These are phyloP conservation scores for Brachionus rotundiformis DNA, from an alignment of 1,140 invertebrate genomes.

Conservation along the genomic window DNA sequence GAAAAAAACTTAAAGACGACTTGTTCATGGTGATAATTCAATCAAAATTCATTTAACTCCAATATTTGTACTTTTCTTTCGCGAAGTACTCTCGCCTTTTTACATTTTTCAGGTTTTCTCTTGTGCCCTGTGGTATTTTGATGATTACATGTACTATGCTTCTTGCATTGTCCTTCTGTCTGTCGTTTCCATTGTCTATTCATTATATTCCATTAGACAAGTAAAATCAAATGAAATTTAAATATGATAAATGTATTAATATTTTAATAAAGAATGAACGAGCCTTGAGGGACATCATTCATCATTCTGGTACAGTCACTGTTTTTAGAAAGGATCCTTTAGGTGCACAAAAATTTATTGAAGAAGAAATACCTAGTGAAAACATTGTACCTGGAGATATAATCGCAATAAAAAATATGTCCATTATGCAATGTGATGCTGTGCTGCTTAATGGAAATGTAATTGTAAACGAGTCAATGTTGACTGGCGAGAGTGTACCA, in stretches of 20 bases:
- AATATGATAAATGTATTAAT: background rate
- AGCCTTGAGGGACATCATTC: slow-evolving; percentile 41
- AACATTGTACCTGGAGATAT: slow-evolving; percentile 60
- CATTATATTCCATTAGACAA: slow-evolving; percentile 79
- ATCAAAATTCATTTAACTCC: slow-evolving; percentile 51
- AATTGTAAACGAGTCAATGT: slow-evolving; percentile 60
- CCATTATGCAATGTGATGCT: slow-evolving; percentile 58
- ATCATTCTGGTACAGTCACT: slow-evolving; percentile 42
- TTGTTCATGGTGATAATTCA: slow-evolving; percentile 41
- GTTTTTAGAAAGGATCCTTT: slow-evolving; percentile 18
- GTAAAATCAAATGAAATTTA: slow-evolving; percentile 65
- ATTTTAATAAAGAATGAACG: slow-evolving; percentile 39
- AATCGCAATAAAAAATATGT: slow-evolving; percentile 54
- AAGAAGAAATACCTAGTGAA: slow-evolving; percentile 53
- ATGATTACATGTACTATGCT: slow-evolving; percentile 53
- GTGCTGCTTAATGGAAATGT: slow-evolving; percentile 58
- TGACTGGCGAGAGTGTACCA: slow-evolving; percentile 60
- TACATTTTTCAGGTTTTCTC: slow-evolving; percentile 65
- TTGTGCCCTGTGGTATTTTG: slow-evolving; percentile 61
- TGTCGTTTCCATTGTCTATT: slow-evolving; percentile 76
- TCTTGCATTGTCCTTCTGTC: slow-evolving; percentile 79
- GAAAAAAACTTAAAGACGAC: background rate
- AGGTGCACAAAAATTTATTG: background rate
- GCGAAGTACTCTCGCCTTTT: slow-evolving; percentile 55
- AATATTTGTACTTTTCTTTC: slow-evolving; percentile 23